Evolutionary conservation across 37 sponge, comb jelly and placozoan species (phyloP).

Genomic region (Hexactinellida sp.): DNA sequence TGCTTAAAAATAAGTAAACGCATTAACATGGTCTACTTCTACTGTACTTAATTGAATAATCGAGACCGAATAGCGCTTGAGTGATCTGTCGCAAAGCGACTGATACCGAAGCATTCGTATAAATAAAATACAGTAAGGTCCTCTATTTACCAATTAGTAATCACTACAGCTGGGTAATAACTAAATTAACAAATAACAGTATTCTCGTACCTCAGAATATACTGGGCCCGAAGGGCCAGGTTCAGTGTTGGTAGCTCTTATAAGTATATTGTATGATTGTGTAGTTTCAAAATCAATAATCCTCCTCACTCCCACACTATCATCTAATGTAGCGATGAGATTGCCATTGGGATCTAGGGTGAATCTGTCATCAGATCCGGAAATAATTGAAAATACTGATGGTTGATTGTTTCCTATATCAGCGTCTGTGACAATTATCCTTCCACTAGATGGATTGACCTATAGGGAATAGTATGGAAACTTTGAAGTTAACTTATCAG

Average conservation of each 20-base stretch:
- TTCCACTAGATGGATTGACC: not conserved
- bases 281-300: slow-evolving; percentile 9
- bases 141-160: not conserved
- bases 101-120: too few species aligned
- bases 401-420: slow-evolving; percentile 16
- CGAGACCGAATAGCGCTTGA: too few species aligned
- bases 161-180: not conserved
- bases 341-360: not conserved
- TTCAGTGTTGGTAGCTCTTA: not conserved
- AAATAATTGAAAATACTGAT: not conserved
- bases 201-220: not conserved
- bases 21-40: too few species aligned
- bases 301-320: not conserved
- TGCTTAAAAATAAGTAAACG: too few species aligned
- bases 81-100: too few species aligned
- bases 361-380: not conserved
- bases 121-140: too few species aligned
- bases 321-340: not conserved
- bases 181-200: too few species aligned
- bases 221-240: not conserved
- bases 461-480: too few species aligned
- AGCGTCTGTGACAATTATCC: not conserved
- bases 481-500: too few species aligned
- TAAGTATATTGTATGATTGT: not conserved
- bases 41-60: too few species aligned